Conservation (phyloP, 1,140 invertebrate genomes). For the Argopecten irradians region DNA sequence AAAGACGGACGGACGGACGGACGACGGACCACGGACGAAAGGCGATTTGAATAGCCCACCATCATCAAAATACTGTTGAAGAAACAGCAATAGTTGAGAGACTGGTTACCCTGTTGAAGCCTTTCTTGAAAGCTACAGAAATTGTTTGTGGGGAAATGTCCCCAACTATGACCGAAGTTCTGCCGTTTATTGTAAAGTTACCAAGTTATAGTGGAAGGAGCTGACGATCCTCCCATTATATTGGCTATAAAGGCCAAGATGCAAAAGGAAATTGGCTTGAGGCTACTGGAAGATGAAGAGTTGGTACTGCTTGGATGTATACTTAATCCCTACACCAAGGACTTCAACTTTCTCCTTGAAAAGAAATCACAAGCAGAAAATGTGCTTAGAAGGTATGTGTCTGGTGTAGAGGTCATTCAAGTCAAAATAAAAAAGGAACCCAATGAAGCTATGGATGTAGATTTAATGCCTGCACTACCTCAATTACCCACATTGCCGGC, state of each 20-base stretch:
- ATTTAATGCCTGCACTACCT: not conserved
- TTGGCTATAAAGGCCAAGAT: slow-evolving; percentile 10
- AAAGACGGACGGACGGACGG: too few relatives aligned
- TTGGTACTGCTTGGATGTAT: not conserved
- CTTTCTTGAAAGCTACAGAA: slow-evolving; percentile 41
- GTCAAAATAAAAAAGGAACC: not conserved
- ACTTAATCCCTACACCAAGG: slow-evolving; percentile 38
- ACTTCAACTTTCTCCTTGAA: not conserved
- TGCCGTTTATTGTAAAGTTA: not conserved
- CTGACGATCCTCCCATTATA: not conserved
- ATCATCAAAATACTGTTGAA: slow-evolving; percentile 43
- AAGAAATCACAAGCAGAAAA: not conserved
- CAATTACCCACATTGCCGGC: not conserved
- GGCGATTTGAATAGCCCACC: too few relatives aligned
- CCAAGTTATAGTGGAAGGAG: not conserved
- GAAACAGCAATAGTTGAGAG: slow-evolving; percentile 40
- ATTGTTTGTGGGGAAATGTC: slow-evolving; percentile 34
- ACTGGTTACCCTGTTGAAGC: not conserved
- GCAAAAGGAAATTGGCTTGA: slow-evolving; percentile 15
- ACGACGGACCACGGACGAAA: too few relatives aligned
- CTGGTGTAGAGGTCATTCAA: not conserved
- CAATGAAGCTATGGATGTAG: not conserved
- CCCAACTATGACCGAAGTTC: slow-evolving; percentile 38
- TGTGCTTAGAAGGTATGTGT: not conserved
- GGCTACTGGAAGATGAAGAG: not conserved